Percentiles rank a stretch among this genome's conserved stretches.
phyloP scores from a whole-genome alignment of 2,888 invertebrate genomes.

The Amiota communis region DNA sequence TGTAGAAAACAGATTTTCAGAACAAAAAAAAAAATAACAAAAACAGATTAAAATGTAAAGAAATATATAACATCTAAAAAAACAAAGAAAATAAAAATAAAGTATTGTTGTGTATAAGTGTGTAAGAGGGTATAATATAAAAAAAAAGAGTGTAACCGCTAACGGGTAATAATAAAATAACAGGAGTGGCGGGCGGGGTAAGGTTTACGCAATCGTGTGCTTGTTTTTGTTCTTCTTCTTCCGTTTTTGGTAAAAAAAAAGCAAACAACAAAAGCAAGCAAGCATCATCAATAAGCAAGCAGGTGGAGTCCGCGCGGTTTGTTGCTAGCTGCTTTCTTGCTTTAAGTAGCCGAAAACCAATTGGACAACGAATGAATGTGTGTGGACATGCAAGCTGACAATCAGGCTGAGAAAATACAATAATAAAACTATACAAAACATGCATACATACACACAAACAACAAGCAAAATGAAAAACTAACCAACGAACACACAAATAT shows the following conservation, averaged over 20 bases:
- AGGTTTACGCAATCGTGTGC: conserved; percentile 60
- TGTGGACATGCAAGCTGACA: conserved; percentile 12
- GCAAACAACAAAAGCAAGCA: conserved; percentile 53
- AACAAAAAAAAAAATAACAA: conserved; percentile 18
- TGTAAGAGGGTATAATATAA: conserved; percentile 38
- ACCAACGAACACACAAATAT: background rate
- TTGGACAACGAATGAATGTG: conserved; percentile 10
- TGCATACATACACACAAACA: background rate
- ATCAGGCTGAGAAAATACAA: background rate
- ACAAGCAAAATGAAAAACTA: conserved; percentile 47
- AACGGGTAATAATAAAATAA: conserved; percentile 40
- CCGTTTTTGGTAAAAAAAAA: conserved; percentile 52
- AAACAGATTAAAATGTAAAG: conserved; percentile 8
- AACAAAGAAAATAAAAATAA: conserved; percentile 21
- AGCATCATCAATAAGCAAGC: conserved; percentile 43
- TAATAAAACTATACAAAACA: too few relatives aligned
- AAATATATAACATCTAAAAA: conserved; percentile 10
- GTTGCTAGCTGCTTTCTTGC: conserved; percentile 46
- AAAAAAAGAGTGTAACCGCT: conserved; percentile 38
- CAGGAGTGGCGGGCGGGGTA: conserved; percentile 48
- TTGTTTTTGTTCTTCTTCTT: conserved; percentile 66
- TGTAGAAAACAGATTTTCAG: too few relatives aligned
- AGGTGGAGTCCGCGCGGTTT: conserved; percentile 62
- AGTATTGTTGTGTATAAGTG: conserved; percentile 34
- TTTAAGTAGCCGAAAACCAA: conserved; percentile 37